Base-by-base conservation (phyloP, 2,888 invertebrate genomes). In the Alloscopus bannaensis region DNA sequence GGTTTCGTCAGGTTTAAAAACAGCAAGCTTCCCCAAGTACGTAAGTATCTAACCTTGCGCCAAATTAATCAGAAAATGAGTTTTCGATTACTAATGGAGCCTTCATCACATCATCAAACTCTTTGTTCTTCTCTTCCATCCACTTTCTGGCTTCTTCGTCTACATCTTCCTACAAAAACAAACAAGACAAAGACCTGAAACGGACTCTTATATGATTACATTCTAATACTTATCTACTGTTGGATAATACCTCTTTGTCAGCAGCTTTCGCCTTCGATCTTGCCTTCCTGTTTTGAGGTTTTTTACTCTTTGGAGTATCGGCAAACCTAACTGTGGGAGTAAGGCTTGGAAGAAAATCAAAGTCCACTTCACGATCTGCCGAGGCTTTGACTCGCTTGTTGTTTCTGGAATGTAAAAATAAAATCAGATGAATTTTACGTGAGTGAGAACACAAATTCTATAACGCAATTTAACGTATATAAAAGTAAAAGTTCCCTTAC, bases 41-140 rank as follows among this genome's bases (percentile, higher is more conserved):
- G 11, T 31, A 18, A 60, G 6, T 60, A 24, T 36, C 26, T 29
- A n/a, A 24, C 50, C 26, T 4, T 64, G 57, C 71, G 57, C 65
- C 73, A 57, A 73, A n/a, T n/a, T n/a, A n/a, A n/a, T n/a, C n/a
- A n/a, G n/a, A n/a, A n/a, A n/a, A 68, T 0, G 68, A 68, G 11
- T 73, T 72, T 20, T 83, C 81, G 6, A 83, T 62, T 1, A 83
- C 77, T 13, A 84, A 31, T 22, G 80, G 81, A 3, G 72, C 59
- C 29, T 81, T 78, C 2, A 28, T 52, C 18, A 84, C 73, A n/a
- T 82, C 81, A 47, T 83, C 80, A 68, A 84, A 84, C 42, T 84
- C 84, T 26, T 82, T 84, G 45, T 82, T 82, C 36, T 68, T 82
- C 29, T 79, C 59, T 36, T 80, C 84, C 26, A 82, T 8, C 84